These are phyloP conservation scores for Episyrphus balteatus DNA, from an alignment of 1,140 invertebrate species.

Conservation along the genomic window DNA sequence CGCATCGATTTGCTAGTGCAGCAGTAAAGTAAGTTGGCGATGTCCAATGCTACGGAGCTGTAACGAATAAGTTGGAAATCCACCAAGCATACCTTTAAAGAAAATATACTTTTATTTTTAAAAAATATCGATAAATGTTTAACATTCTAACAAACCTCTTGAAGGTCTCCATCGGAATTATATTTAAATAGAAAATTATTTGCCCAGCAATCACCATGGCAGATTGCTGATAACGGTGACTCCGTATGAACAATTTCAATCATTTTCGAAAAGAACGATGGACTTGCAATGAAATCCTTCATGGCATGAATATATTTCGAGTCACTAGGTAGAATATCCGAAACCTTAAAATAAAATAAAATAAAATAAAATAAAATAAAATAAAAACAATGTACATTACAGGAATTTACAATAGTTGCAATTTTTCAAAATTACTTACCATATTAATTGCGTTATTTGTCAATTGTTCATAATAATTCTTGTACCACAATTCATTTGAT, in stretches of 20 bases:
- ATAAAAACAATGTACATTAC: no score
- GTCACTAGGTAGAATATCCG: conserved; percentile 43
- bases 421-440: conserved; percentile 36
- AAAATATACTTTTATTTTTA: no score
- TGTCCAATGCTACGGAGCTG: conserved; percentile 54
- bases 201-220: conserved; percentile 66
- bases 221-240: conserved; percentile 53
- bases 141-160: conserved; percentile 36
- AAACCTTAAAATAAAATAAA: conserved; percentile 14
- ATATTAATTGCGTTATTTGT: conserved; percentile 53
- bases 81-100: conserved; percentile 49
- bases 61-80: conserved; percentile 60
- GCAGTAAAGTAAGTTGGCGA: conserved; percentile 54
- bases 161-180: conserved; percentile 37
- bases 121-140: no score
- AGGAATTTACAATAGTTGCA: no score
- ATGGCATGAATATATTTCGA: conserved; percentile 50
- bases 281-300: conserved; percentile 46
- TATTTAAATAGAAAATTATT: conserved; percentile 60
- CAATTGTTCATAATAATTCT: conserved; percentile 52
- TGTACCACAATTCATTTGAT: conserved; percentile 57
- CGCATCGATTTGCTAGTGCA: conserved; percentile 51
- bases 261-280: conserved; percentile 57
- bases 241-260: conserved; percentile 47
- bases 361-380: no score